Percentiles rank a stretch among this genome's conserved stretches.
Conservation (phyloP, 2,888 invertebrate genomes). For the Oithona nana region DNA sequence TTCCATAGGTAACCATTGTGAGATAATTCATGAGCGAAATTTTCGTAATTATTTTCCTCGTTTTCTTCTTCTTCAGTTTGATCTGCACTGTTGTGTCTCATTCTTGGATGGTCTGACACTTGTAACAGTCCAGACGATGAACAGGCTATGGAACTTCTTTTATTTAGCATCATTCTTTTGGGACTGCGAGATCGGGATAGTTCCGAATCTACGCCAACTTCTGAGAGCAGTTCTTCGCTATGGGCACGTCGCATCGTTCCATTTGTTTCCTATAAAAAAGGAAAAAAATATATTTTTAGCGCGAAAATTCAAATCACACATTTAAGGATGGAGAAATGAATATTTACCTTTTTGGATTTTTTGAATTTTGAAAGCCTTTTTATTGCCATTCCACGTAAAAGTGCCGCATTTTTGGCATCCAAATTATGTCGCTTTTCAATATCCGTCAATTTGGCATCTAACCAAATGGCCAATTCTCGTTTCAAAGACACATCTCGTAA, state of each 20-base stretch:
- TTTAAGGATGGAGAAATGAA: neutral
- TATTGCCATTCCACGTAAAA: conserved; percentile 13
- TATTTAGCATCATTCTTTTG: neutral
- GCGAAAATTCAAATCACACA: neutral
- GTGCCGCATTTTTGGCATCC: conserved; percentile 15
- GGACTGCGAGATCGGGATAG: neutral
- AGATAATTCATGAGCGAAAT: neutral
- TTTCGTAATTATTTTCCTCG: neutral
- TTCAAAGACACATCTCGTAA: conserved; percentile 13
- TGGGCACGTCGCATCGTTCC: conserved; percentile 6
- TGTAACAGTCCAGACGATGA: neutral
- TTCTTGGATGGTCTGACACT: conserved; percentile 11
- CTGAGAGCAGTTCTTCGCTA: conserved; percentile 14
- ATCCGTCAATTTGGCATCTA: conserved; percentile 12
- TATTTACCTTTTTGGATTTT: neutral
- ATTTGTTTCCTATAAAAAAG: neutral
- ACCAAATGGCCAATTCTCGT: conserved; percentile 12
- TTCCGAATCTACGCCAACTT: neutral
- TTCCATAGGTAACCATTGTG: neutral
- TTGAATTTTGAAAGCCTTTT: conserved; percentile 10
- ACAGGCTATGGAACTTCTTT: neutral
- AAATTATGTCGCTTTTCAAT: conserved; percentile 9
- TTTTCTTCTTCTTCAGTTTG: neutral
- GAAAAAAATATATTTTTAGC: neutral
- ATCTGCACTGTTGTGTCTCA: neutral